These are phyloP conservation scores for Meriones psammophilus DNA, from an alignment of 2,797 vertebrate genomes.

Conservation along the genomic window DNA sequence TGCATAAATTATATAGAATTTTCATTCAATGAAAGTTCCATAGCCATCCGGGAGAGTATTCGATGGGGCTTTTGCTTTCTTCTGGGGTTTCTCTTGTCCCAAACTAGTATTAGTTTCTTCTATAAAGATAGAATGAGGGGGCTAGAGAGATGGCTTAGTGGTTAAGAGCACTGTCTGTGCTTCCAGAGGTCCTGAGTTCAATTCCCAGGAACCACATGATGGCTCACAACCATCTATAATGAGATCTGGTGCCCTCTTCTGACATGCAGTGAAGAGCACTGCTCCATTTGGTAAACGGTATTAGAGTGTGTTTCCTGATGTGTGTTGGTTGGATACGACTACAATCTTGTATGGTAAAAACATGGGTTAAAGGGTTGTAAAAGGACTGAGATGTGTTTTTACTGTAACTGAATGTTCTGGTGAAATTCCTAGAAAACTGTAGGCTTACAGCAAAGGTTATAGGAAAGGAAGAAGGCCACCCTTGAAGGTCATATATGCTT, in stretches of 20 bases:
- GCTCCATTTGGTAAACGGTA: neutral
- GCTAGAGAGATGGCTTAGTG: no score
- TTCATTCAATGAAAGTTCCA: neutral
- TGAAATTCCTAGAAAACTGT: neutral
- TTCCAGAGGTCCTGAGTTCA: no score
- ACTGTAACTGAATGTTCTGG: neutral
- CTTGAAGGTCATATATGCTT: neutral
- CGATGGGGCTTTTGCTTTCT: neutral
- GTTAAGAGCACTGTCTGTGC: no score
- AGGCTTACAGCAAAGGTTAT: neutral
- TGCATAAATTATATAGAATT: neutral
- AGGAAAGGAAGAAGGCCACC: neutral
- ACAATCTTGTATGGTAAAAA: neutral
- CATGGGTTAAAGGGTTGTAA: neutral
- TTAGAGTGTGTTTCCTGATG: neutral
- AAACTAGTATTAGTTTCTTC: neutral
- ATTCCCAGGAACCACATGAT: no score
- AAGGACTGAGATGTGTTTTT: neutral
- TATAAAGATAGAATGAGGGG: neutral
- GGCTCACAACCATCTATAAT: no score
- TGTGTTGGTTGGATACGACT: neutral
- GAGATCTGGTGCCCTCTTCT: no score
- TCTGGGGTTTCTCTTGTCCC: neutral
- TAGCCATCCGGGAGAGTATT: neutral
- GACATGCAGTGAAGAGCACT: no score